These are phyloP conservation scores for Romanogobio albipinnatus DNA, from an alignment of 2,113 vertebrate species.

Conservation along the genomic window DNA sequence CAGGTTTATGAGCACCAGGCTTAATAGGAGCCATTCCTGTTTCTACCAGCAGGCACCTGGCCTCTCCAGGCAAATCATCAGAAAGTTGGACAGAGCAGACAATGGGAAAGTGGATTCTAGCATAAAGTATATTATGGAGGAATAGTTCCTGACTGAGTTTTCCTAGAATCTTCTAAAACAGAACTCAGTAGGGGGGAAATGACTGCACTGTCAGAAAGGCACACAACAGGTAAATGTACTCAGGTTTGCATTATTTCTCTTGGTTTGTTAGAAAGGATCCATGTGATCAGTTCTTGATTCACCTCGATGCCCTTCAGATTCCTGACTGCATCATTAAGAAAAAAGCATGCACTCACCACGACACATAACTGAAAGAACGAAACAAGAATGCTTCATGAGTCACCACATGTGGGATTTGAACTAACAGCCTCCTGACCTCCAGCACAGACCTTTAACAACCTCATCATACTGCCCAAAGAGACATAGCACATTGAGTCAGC, in stretches of 20 bases:
- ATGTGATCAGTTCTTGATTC: neutral
- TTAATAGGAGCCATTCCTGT: constrained; percentile 53
- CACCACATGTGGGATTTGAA: constrained; percentile 7
- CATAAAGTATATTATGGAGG: neutral
- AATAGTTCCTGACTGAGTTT: neutral
- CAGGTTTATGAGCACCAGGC: constrained; percentile 53
- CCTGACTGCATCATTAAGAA: neutral
- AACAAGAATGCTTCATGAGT: constrained; percentile 16
- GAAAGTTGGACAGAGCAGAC: constrained; percentile 37
- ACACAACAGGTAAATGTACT: neutral
- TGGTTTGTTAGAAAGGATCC: neutral
- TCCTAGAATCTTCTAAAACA: neutral
- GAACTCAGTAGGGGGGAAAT: constrained; percentile 3
- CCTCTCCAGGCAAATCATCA: constrained; percentile 9
- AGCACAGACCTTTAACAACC: neutral
- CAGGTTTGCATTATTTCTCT: constrained; percentile 2
- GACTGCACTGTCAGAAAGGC: neutral
- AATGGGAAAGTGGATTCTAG: constrained; percentile 12
- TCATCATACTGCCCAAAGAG: neutral
- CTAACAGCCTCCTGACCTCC: neutral
- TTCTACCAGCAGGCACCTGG: constrained; percentile 34
- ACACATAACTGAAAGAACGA: neutral
- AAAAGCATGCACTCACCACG: neutral
- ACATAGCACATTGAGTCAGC: neutral
- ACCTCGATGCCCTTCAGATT: constrained; percentile 4